Percentiles rank a stretch among this genome's conserved stretches.
phyloP scores from a whole-genome alignment of 2,888 invertebrate species.

The Phaedon cochleariae region DNA sequence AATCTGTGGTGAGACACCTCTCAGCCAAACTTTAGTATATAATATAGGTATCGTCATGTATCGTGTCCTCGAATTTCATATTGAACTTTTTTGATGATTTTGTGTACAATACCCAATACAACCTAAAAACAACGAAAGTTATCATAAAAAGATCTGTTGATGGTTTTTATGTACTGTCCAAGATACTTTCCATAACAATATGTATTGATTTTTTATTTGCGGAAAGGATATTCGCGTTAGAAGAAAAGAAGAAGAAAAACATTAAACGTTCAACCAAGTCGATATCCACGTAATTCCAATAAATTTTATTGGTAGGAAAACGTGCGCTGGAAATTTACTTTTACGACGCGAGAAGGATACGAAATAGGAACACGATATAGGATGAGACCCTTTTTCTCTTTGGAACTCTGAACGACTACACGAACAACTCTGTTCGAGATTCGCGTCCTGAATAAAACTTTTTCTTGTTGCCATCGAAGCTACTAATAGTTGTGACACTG shows the following conservation, averaged over 20 bases:
- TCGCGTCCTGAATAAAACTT: conserved; percentile 33
- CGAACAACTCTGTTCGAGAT: conserved; percentile 36
- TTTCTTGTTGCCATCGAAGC: conserved; percentile 13
- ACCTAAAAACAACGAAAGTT: no score
- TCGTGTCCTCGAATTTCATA: no score
- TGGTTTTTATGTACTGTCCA: no score
- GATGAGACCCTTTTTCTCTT: conserved; percentile 35
- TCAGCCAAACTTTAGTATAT: no score
- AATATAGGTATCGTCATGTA: no score
- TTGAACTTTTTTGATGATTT: no score
- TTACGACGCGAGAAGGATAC: conserved; percentile 50
- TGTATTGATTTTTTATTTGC: neutral
- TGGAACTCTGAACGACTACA: conserved; percentile 38
- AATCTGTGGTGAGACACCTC: no score
- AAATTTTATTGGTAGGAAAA: conserved; percentile 61
- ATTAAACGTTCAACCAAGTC: conserved; percentile 51
- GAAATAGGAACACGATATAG: conserved; percentile 40
- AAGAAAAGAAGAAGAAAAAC: conserved; percentile 35
- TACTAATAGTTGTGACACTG: no score
- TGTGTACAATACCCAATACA: no score
- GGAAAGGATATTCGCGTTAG: conserved; percentile 4
- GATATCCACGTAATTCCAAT: conserved; percentile 62
- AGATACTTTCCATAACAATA: no score
- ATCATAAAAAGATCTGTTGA: no score
- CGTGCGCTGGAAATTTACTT: conserved; percentile 60